Base-by-base conservation (phyloP, 2,888 invertebrate genomes). In the Hemaris fuciformis region DNA sequence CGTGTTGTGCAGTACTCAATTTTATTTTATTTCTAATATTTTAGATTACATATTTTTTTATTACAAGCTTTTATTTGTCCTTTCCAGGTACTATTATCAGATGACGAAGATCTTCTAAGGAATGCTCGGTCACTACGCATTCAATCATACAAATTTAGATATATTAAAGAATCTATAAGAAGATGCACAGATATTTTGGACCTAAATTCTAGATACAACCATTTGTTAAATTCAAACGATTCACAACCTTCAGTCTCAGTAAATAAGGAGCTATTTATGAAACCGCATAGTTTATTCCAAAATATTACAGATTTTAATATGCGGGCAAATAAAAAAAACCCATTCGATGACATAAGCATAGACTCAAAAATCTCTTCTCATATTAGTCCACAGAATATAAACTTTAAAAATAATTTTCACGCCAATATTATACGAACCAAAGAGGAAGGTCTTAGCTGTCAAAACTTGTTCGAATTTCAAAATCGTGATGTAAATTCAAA, bases 31-130 rank as follows among this genome's bases (percentile, higher is more conserved):
- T n/a, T n/a, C n/a, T n/a, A n/a, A n/a, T n/a, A n/a, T n/a, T n/a
- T n/a, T n/a, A 20, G 13, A 46, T 13, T 22, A 3, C 7, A 20
- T 22, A 20, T 7, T 38, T 38, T 38, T 23, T 20, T n/a, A n/a
- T n/a, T n/a, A n/a, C n/a, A n/a, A n/a, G n/a, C n/a, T n/a, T n/a
- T n/a, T n/a, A n/a, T 38, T 27, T 62, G 56, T 31, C 57, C 2
- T 25, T 81, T 74, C 25, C 73, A 86, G 85, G 64, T 80, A 2
- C 56, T 85, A 1, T 64, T 85, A 56, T 74, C 83, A 0, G 77
- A 82, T 34, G 72, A 85, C 13, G 15, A 62, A 5, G 59, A 70
- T 23, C 63, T 85, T 0, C 58, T 61, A n/a, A 27, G 48, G 0
- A 70, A 70, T 57, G 84, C 85, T 0, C 67, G 59, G 10, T 57